Base-by-base conservation (phyloP, 2,888 invertebrate species). In the Dendrolimus houi region DNA sequence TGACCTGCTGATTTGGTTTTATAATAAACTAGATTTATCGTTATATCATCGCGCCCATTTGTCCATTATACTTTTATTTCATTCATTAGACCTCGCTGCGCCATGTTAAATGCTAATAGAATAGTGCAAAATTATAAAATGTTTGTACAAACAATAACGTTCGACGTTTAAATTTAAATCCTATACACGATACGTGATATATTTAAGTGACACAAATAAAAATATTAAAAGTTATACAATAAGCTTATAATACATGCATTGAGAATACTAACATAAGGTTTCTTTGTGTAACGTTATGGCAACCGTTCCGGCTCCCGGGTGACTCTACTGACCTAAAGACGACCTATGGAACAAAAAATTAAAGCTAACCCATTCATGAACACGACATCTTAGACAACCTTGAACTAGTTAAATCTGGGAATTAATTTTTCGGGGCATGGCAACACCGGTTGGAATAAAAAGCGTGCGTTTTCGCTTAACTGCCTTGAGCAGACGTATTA, bases 331-430 rank as follows among this genome's bases (percentile, higher is more conserved):
- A 86, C 88, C 87, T 83, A 81, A 81, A 78, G 77, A 76, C 79
- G 87, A 87, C 88, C 87, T 85, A 82, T 79, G 67, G 71, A 77
- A 70, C 74, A 76, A 75, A 79, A 81, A 77, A 84, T 81, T 85
- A 85, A 84, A 85, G 79, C 85, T 80, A 70, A 67, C 71, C 77
- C 85, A 87, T 88, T 87, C 84, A 86, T 75, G 72, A 65, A 57
- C 64, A 77, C 65, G 77, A 75, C 74, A 78, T 75, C 74, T 61
- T 59, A 62, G 63, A 69, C 68, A 81, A 78, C 89, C 89, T 90
- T 90, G 89, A 85, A 84, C 88, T 88, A 90, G 86, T 87, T 88
- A 73, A 80, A 78, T 77, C 72, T 74, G 81, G 84, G 83, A 83
- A 75, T 78, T 68, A 79, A 79, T 47, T 47, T 47, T 84, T 79